Conservation (phyloP, 2,113 vertebrate genomes). For the Orcinus orca region DNA sequence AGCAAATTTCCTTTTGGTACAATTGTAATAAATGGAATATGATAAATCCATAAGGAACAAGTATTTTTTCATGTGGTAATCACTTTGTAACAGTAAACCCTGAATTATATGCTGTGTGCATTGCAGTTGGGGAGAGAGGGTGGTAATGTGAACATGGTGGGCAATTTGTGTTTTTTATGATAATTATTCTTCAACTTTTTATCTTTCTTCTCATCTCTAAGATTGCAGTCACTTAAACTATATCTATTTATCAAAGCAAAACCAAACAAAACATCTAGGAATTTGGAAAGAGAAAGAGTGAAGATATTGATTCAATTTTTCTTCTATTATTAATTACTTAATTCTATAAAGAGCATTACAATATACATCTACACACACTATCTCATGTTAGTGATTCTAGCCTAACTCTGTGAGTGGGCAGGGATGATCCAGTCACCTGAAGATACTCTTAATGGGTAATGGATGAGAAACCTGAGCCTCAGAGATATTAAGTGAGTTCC, state of each 20-base stretch:
- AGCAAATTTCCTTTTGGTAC: not conserved
- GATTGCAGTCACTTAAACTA: not conserved
- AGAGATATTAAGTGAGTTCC: not conserved
- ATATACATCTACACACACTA: not conserved
- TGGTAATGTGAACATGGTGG: not conserved
- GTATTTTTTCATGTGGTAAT: not conserved
- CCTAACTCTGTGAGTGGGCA: not conserved
- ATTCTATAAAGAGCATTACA: not conserved
- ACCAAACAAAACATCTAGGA: not conserved
- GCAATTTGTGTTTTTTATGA: not conserved
- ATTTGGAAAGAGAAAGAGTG: not conserved
- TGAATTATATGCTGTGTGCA: not conserved
- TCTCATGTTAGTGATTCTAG: not conserved
- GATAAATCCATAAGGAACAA: not conserved
- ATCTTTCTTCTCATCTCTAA: not conserved
- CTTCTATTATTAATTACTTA: not conserved
- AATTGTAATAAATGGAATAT: not conserved
- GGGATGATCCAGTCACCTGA: not conserved
- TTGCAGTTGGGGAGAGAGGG: not conserved
- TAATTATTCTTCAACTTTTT: not conserved
- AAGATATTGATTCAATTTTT: not conserved
- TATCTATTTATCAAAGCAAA: not conserved
- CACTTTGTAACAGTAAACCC: not conserved
- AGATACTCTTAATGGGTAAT: not conserved
- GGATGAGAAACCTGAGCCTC: not conserved